Evolutionary conservation across 2,888 invertebrate species (phyloP), one percentile per base, ranked within the genome.

Genomic region (Caenorhabditis parvicauda): DNA sequence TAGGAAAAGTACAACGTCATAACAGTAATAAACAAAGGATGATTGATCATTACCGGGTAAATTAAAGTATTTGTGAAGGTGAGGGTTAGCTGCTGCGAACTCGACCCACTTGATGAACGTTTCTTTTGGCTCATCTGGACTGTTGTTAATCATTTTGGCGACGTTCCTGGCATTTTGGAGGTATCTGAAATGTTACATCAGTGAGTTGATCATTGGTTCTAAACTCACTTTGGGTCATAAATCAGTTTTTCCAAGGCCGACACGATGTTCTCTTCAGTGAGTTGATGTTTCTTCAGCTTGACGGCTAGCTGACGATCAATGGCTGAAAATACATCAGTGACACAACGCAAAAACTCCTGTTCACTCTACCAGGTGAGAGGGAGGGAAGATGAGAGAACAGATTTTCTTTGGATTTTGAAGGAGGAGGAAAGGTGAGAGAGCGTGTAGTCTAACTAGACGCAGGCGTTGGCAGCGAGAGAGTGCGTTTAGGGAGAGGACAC

Each of bases 81-180:
- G 59, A n/a, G 59, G 61, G 42, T 67, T 61, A 5, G 21, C 45
- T 1, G 64, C 66, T 3, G 66, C 61, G 39, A 46, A 66, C 28
- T 69, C 66, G 9, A 64, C 44, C 62, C 66, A 64, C 25, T 70
- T 51, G 12, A 64, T 49, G 27, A 70, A 67, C 17, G 48, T 53
- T 14, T 63, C 52, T 27, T 52, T 57, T 17, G 59, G 60, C 22
- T 62, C 43, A 14, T 46, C 47, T 17, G 70, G 69, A 9, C 58
- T 60, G 22, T 59, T 46, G 5, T 42, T 9, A 21, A 68, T 38
- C 63, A 68, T 63, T 43, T 63, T 68, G 19, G 50, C 25, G 14
- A 68, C 55, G 12, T 22, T 46, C 9, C 38, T 44, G 7, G 61
- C 59, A 32, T 62, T 59, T 27, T 47, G 14, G 1, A 14, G n/a